Percentiles rank a stretch among this genome's conserved stretches.
Evolutionary conservation across 1,140 invertebrate species (phyloP).

Genomic region (Cyclargus thomasi): DNA sequence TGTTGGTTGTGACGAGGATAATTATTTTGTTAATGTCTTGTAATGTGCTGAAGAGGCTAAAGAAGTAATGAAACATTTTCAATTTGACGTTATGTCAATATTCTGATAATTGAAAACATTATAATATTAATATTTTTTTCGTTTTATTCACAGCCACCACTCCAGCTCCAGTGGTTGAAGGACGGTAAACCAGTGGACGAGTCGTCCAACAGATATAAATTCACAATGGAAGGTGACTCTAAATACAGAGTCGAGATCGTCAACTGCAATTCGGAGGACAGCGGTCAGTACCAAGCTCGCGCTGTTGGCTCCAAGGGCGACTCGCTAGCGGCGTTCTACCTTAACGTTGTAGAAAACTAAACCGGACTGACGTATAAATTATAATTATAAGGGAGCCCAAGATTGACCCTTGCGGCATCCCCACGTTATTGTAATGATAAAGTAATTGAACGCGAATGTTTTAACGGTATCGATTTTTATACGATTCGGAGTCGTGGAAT

Average conservation of each 20-base stretch:
- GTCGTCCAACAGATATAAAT: slow-evolving; percentile 85
- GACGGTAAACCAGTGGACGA: slow-evolving; percentile 91
- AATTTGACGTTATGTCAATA: too few species aligned
- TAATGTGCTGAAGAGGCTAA: too few species aligned
- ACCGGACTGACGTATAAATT: slow-evolving; percentile 38
- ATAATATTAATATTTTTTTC: slow-evolving; percentile 17
- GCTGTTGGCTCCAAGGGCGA: slow-evolving; percentile 91
- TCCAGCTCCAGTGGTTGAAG: slow-evolving; percentile 88
- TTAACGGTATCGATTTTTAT: slow-evolving; percentile 60
- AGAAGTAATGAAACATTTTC: too few species aligned
- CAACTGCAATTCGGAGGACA: slow-evolving; percentile 85
- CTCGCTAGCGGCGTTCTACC: slow-evolving; percentile 87
- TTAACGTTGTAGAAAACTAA: slow-evolving; percentile 82
- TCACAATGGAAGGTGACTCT: slow-evolving; percentile 86
- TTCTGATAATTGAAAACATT: background rate
- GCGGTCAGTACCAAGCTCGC: slow-evolving; percentile 92
- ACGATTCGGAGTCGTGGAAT: slow-evolving; percentile 67
- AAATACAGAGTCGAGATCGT: slow-evolving; percentile 86
- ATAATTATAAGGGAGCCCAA: slow-evolving; percentile 36
- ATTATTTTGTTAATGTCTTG: too few species aligned
- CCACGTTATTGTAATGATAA: slow-evolving; percentile 23
- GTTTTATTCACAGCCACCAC: slow-evolving; percentile 56
- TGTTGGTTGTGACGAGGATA: too few species aligned
- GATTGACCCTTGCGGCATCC: slow-evolving; percentile 41
- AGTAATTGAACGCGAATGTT: slow-evolving; percentile 37